These are phyloP conservation scores for Drosophila austrosaltans DNA, from an alignment of 2,888 invertebrate species.

Conservation along the genomic window DNA sequence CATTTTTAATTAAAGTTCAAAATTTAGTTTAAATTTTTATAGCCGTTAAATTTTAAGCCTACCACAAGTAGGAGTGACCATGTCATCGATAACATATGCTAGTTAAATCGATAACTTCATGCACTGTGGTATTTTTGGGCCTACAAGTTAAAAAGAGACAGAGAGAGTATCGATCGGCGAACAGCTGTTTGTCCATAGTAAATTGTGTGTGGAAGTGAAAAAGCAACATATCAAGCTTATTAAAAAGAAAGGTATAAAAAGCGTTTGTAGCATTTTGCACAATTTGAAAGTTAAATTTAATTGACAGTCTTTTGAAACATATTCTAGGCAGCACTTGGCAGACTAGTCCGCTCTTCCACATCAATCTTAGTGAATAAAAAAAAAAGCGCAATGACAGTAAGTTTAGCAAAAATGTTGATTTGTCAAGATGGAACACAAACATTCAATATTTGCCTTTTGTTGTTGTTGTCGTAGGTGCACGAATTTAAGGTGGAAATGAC, in stretches of 20 bases:
- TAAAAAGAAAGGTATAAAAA: constrained; percentile 3
- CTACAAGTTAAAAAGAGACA: neutral
- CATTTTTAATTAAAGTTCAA: too few relatives aligned
- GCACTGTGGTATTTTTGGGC: too few relatives aligned
- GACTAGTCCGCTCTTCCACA: neutral
- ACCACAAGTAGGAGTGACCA: neutral
- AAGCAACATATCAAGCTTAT: constrained; percentile 10
- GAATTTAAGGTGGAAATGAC: constrained; percentile 96
- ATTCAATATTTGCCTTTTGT: constrained; percentile 1
- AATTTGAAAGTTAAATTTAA: neutral
- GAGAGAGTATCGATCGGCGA: neutral
- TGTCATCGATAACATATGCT: neutral
- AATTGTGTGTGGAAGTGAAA: constrained; percentile 2
- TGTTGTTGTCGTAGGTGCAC: constrained; percentile 85
- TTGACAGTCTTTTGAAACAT: neutral
- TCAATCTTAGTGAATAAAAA: neutral
- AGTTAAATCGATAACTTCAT: too few relatives aligned
- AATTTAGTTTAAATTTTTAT: neutral
- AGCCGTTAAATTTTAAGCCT: neutral
- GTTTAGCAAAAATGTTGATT: neutral
- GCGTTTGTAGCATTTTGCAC: neutral
- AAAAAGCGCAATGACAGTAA: neutral
- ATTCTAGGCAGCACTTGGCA: neutral
- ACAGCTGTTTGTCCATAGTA: constrained; percentile 4
- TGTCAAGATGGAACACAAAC: neutral